Evolutionary conservation across 2,888 invertebrate genomes (phyloP).

Genomic region (Eristalinus aeneus): DNA sequence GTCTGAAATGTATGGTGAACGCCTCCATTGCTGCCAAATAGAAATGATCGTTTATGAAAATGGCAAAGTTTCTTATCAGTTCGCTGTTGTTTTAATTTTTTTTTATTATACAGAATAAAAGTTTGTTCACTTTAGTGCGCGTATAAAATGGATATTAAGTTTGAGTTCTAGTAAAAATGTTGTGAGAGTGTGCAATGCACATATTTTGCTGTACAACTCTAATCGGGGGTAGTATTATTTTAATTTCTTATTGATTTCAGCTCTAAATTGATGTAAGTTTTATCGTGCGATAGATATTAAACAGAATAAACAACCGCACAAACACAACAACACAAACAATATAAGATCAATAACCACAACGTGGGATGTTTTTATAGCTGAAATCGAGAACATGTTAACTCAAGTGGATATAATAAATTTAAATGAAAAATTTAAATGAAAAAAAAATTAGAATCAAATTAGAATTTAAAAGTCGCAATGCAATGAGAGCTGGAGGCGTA

Average conservation of each 20-base stretch:
- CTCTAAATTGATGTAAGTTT: no score
- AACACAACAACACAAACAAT: no score
- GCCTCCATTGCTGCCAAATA: conserved; percentile 23
- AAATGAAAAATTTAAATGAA: no score
- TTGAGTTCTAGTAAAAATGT: neutral
- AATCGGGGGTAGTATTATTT: neutral
- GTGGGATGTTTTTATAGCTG: no score
- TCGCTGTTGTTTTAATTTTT: conserved; percentile 47
- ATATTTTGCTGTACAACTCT: neutral
- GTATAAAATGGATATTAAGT: neutral
- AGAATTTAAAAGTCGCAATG: no score
- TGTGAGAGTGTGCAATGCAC: neutral
- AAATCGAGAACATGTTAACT: no score
- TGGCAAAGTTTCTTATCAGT: conserved; percentile 67
- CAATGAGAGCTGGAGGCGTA: no score
- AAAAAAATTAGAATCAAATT: no score
- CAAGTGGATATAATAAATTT: no score
- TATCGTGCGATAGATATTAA: neutral
- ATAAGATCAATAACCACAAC: no score
- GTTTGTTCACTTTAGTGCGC: conserved; percentile 27
- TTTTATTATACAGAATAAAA: conserved; percentile 62
- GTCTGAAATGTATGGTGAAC: neutral
- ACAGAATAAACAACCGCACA: no score
- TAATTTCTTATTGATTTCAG: neutral
- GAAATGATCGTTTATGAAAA: conserved; percentile 66